Evolutionary conservation across 2,888 invertebrate species (phyloP).

Genomic region (Eupeodes latifasciatus): DNA sequence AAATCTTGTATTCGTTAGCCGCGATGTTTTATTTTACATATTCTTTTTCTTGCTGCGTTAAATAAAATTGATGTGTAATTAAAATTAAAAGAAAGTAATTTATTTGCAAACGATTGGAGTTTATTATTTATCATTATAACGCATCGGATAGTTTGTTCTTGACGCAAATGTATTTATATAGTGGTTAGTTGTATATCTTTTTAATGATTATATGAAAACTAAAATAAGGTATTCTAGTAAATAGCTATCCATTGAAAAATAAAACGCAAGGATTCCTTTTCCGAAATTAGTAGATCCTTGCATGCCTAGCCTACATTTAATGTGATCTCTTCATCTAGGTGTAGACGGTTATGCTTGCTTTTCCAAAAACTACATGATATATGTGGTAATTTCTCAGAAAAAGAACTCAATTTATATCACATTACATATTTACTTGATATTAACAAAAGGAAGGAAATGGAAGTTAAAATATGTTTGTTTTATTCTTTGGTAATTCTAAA

Average conservation of each 20-base stretch:
- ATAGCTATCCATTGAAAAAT: neutral
- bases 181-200: constrained; percentile 1
- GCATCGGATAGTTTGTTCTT: neutral
- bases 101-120: neutral
- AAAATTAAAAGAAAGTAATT: constrained; percentile 1
- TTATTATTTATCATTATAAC: neutral
- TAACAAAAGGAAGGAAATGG: neutral
- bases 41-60: constrained; percentile 35
- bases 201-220: neutral
- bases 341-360: neutral
- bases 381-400: neutral
- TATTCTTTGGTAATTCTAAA: neutral
- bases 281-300: neutral
- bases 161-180: neutral
- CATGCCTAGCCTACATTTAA: neutral
- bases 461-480: neutral
- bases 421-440: neutral
- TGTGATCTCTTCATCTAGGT: neutral
- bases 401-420: neutral
- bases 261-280: neutral
- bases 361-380: neutral
- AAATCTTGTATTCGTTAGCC: constrained; percentile 63
- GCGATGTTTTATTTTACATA: constrained; percentile 49
- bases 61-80: constrained; percentile 22
- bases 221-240: neutral